Evolutionary conservation across 2,113 vertebrate species (phyloP).

Genomic region (Nothobranchius kuhntae): DNA sequence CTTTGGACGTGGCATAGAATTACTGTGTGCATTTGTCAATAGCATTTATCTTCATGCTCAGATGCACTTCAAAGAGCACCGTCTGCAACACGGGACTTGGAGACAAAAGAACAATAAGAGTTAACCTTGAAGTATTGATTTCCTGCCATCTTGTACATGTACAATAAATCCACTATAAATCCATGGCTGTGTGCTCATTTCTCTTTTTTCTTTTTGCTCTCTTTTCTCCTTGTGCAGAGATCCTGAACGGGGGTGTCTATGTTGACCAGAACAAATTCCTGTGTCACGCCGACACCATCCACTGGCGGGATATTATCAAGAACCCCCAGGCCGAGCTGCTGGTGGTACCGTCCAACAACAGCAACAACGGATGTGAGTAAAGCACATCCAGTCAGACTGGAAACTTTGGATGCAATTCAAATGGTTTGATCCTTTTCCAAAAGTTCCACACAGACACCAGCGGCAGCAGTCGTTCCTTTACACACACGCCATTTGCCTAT

Average conservation of each 20-base stretch:
- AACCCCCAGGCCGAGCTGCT: slow-evolving; percentile 92
- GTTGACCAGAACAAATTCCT: slow-evolving; percentile 97
- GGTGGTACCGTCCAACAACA: slow-evolving; percentile 92
- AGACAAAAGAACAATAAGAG: slow-evolving; percentile 47
- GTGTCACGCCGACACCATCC: slow-evolving; percentile 94
- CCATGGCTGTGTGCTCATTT: slow-evolving; percentile 38
- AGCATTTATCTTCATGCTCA: slow-evolving; percentile 67
- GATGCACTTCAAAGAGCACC: slow-evolving; percentile 50
- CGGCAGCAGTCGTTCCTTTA: slow-evolving; percentile 13
- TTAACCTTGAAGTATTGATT: slow-evolving; percentile 75
- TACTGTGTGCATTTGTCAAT: slow-evolving; percentile 63
- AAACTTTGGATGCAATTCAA: neutral
- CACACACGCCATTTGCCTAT: slow-evolving; percentile 50
- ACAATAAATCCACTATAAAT: slow-evolving; percentile 41
- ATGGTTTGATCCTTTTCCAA: neutral
- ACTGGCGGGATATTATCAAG: slow-evolving; percentile 95
- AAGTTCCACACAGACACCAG: neutral
- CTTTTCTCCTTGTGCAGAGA: slow-evolving; percentile 79
- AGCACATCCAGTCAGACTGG: slow-evolving; percentile 1
- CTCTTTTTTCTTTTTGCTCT: slow-evolving; percentile 2
- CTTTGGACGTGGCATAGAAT: slow-evolving; percentile 53
- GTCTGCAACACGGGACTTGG: slow-evolving; percentile 31
- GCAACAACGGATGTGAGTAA: slow-evolving; percentile 91
- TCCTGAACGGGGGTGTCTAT: slow-evolving; percentile 93
- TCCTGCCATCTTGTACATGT: slow-evolving; percentile 55